Percentiles rank a stretch among this genome's conserved stretches.
phyloP scores from a whole-genome alignment of 2,888 invertebrate genomes.

The Leucoma salicis region DNA sequence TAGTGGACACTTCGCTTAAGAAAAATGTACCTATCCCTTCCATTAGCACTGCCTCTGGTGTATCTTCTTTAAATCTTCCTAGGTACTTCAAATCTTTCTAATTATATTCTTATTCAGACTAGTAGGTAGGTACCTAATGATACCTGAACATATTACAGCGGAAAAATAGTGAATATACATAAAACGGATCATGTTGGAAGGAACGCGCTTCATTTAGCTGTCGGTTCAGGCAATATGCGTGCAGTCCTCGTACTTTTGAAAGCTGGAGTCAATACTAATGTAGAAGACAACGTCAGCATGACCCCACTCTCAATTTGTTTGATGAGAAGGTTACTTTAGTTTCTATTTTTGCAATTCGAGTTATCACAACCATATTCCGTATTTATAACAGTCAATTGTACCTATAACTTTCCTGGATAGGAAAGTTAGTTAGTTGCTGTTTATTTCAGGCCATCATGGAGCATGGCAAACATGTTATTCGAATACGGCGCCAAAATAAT shows the following conservation, averaged over 20 bases:
- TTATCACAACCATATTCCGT: too few species aligned
- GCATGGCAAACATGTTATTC: slow-evolving; percentile 57
- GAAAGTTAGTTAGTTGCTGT: not conserved
- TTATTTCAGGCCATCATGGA: slow-evolving; percentile 52
- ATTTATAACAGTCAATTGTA: not conserved
- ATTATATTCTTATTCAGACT: too few species aligned
- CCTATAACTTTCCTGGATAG: not conserved
- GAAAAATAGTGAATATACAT: slow-evolving; percentile 44
- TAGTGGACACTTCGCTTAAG: too few species aligned
- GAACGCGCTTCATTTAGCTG: slow-evolving; percentile 67
- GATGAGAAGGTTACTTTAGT: slow-evolving; percentile 56
- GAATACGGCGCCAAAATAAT: slow-evolving; percentile 57
- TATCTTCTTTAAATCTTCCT: too few species aligned
- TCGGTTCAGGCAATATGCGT: slow-evolving; percentile 44
- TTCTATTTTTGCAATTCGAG: not conserved
- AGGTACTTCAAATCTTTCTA: too few species aligned
- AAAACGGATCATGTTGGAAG: slow-evolving; percentile 58
- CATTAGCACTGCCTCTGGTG: too few species aligned
- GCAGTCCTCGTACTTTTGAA: slow-evolving; percentile 50
- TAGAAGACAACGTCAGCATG: slow-evolving; percentile 66
- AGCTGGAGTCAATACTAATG: slow-evolving; percentile 53
- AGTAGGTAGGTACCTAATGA: too few species aligned
- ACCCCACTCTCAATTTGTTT: slow-evolving; percentile 70
- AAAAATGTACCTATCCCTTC: too few species aligned
- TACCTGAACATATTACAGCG: too few species aligned